Evolutionary conservation across 2,797 vertebrate species (phyloP).

Genomic region (Oryzias sinensis): DNA sequence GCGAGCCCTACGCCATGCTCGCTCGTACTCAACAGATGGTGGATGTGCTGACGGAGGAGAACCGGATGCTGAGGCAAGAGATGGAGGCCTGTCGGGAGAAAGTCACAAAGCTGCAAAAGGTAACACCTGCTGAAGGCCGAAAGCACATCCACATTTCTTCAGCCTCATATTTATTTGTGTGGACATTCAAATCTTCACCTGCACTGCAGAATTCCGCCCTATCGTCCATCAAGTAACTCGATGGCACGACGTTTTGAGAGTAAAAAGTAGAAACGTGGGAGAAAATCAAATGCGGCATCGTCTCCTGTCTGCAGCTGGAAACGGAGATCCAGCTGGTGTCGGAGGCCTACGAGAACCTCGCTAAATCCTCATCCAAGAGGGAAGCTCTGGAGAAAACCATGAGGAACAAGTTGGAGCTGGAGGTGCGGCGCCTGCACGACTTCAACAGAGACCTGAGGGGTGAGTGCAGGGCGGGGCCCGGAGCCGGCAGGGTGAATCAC

Average conservation of each 20-base stretch:
- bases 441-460: slow-evolving; percentile 98
- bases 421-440: slow-evolving; percentile 95
- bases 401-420: slow-evolving; percentile 96
- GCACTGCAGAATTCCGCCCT: no score
- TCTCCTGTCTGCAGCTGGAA: slow-evolving; percentile 83
- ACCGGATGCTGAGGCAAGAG: slow-evolving; percentile 89
- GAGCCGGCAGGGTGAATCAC: no score
- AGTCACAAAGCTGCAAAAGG: slow-evolving; percentile 93
- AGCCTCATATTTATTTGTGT: no score
- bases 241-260: no score
- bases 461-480: slow-evolving; percentile 51
- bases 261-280: not conserved
- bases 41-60: slow-evolving; percentile 92
- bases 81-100: slow-evolving; percentile 92
- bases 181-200: no score
- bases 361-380: slow-evolving; percentile 93
- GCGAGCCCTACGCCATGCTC: slow-evolving; percentile 89
- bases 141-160: no score
- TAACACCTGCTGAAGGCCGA: slow-evolving; percentile 48
- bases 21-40: slow-evolving; percentile 93
- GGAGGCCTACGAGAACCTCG: slow-evolving; percentile 95
- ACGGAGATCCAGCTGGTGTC: slow-evolving; percentile 96
- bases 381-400: slow-evolving; percentile 96
- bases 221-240: no score
- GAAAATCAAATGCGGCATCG: not conserved